Conservation (phyloP, 2,113 vertebrate species). For the Amia ocellicauda region DNA sequence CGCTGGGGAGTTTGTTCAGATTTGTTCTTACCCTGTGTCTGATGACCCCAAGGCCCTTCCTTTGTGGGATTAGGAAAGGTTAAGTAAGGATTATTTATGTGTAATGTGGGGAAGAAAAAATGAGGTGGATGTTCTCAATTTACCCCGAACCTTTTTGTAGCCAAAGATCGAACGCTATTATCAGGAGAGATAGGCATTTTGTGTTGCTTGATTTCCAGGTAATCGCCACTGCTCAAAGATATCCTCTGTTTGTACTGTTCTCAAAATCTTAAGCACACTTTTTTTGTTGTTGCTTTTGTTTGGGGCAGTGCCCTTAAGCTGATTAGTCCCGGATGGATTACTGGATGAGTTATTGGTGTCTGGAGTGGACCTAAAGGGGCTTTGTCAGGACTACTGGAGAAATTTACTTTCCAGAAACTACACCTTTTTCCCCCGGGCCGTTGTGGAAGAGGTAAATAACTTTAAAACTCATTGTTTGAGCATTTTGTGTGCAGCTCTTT, state of each 20-base stretch:
- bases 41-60: not conserved
- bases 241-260: not conserved
- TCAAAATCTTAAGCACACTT: not conserved
- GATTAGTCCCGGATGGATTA: not conserved
- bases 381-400: not conserved
- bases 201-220: too few relatives aligned
- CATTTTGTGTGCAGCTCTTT: too few relatives aligned
- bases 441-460: not conserved
- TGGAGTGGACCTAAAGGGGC: not conserved
- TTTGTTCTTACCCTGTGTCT: not conserved
- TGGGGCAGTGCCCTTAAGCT: not conserved
- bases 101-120: not conserved
- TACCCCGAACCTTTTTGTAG: not conserved
- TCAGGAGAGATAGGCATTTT: too few relatives aligned
- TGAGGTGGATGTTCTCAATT: not conserved
- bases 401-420: slow-evolving; percentile 4
- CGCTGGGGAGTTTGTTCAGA: too few relatives aligned
- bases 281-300: slow-evolving; percentile 1
- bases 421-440: not conserved
- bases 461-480: not conserved
- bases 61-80: not conserved
- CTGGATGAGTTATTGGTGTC: not conserved
- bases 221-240: too few relatives aligned
- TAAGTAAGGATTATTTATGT: not conserved
- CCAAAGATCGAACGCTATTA: too few relatives aligned